phyloP scores from a whole-genome alignment of 2,113 vertebrate species.

The Pogonocichla stellata region DNA sequence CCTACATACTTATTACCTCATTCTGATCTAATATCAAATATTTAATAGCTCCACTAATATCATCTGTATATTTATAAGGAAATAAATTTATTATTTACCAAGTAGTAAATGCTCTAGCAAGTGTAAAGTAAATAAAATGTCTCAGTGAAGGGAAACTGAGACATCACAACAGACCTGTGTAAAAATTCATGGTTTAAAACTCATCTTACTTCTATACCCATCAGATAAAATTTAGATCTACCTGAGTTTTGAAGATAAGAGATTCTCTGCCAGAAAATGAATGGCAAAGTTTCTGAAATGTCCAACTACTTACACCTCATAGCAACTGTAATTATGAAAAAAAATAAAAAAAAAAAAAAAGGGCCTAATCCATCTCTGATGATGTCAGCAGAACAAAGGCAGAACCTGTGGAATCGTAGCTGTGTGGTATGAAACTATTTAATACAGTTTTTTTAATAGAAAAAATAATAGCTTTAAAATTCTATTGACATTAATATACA shows the following conservation, averaged over 20 bases:
- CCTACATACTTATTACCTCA: neutral
- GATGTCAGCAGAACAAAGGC: slow-evolving; percentile 3
- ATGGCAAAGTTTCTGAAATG: neutral
- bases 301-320: neutral
- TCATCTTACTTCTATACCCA: neutral
- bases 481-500: slow-evolving; percentile 42
- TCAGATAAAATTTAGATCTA: neutral
- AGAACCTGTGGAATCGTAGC: slow-evolving; percentile 15
- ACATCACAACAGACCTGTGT: accelerated
- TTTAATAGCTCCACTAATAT: neutral
- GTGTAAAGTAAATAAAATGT: neutral
- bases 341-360: neutral
- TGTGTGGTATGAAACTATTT: slow-evolving; percentile 25
- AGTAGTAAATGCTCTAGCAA: neutral
- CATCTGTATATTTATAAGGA: neutral
- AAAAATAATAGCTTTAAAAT: slow-evolving; percentile 9
- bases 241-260: neutral
- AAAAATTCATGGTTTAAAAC: neutral
- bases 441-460: slow-evolving; percentile 12
- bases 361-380: neutral
- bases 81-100: neutral
- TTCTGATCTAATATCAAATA: neutral
- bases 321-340: neutral
- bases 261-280: neutral
- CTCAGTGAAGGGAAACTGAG: neutral